Evolutionary conservation across 2,888 invertebrate genomes (phyloP).

Genomic region (Marasmarcha lunaedactyla): DNA sequence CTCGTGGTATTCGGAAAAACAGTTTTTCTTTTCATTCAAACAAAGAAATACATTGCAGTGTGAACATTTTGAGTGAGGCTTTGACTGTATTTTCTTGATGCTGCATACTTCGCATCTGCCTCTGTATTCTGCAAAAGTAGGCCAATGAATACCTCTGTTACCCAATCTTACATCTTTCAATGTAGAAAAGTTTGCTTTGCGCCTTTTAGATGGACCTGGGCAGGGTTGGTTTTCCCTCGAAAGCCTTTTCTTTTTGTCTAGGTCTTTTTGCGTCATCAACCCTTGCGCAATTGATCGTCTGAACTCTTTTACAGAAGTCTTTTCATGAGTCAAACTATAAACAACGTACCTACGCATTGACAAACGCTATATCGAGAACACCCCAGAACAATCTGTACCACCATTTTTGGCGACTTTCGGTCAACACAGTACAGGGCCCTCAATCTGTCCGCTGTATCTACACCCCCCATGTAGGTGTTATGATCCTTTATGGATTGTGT

Average conservation of each 20-base stretch:
- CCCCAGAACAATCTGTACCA: slow-evolving; percentile 25
- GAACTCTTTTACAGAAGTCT: slow-evolving; percentile 13
- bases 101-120: slow-evolving; percentile 8
- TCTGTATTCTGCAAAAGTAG: too few species aligned
- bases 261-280: slow-evolving; percentile 10
- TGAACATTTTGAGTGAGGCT: too few species aligned
- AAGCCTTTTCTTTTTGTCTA: background rate
- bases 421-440: slow-evolving; percentile 24
- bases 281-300: slow-evolving; percentile 13
- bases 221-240: too few species aligned
- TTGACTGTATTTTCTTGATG: too few species aligned
- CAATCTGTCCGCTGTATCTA: slow-evolving; percentile 25
- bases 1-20: too few species aligned
- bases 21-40: slow-evolving; percentile 6
- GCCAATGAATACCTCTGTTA: too few species aligned
- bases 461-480: slow-evolving; percentile 17
- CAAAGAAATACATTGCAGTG: slow-evolving; percentile 10
- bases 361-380: background rate
- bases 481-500: slow-evolving; percentile 17
- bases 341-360: background rate
- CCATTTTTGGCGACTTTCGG: slow-evolving; percentile 27
- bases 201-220: too few species aligned
- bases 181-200: too few species aligned
- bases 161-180: too few species aligned
- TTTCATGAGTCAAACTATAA: background rate